Evolutionary conservation across 2,797 vertebrate species (phyloP).

Genomic region (Spinibarbus caldwelli): DNA sequence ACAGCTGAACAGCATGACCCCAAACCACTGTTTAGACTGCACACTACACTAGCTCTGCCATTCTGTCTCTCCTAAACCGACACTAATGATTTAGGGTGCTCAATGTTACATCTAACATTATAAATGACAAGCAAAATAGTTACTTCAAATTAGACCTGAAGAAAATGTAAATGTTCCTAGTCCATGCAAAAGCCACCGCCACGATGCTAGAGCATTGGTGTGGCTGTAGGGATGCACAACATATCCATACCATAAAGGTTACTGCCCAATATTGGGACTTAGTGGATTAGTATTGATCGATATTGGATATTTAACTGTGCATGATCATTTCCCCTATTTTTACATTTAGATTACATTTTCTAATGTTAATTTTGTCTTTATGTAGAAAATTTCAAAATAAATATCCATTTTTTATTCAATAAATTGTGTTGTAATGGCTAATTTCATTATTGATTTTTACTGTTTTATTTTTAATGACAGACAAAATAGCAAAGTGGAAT

Average conservation of each 20-base stretch:
- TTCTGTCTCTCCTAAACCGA: background rate
- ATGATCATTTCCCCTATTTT: background rate
- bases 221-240: background rate
- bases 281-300: background rate
- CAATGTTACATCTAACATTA: background rate
- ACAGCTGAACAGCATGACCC: slow-evolving; percentile 27
- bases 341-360: too few species aligned
- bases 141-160: background rate
- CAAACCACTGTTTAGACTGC: background rate
- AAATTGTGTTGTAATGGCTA: too few species aligned
- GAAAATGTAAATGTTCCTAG: background rate
- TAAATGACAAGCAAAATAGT: background rate
- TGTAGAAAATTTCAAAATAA: too few species aligned
- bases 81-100: background rate
- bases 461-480: background rate
- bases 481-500: background rate
- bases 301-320: background rate
- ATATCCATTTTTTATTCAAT: too few species aligned
- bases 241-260: background rate
- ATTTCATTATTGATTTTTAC: too few species aligned
- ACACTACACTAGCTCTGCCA: background rate
- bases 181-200: background rate
- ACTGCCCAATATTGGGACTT: background rate
- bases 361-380: too few species aligned
- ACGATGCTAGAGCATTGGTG: background rate